Percentiles rank a stretch among this genome's conserved stretches.
phyloP scores from a whole-genome alignment of 2,888 invertebrate genomes.

The Dynastes grantii region DNA sequence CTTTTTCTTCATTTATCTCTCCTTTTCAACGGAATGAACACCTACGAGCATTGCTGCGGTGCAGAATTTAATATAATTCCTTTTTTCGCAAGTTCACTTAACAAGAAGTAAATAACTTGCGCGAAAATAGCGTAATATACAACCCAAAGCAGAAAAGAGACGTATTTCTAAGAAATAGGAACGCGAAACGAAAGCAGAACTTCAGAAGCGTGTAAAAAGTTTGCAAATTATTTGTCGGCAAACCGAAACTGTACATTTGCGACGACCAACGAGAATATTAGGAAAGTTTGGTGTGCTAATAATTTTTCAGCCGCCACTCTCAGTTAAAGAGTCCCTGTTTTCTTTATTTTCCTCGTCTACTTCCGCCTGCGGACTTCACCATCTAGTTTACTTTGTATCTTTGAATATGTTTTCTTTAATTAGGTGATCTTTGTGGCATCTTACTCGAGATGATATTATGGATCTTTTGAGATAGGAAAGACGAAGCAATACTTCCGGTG shows the following conservation, averaged over 20 bases:
- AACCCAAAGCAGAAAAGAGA: constrained; percentile 7
- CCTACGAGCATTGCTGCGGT: not conserved
- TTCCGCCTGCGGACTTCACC: not conserved
- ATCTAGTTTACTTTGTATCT: constrained; percentile 23
- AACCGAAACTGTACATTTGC: constrained; percentile 44
- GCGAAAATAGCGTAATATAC: constrained; percentile 9
- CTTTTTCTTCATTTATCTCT: not conserved
- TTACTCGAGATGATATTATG: not conserved
- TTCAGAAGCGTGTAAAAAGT: constrained; percentile 39
- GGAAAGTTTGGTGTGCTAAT: constrained; percentile 41
- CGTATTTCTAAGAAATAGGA: not conserved
- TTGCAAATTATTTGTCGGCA: constrained; percentile 45
- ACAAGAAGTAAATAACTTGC: constrained; percentile 31
- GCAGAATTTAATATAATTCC: constrained; percentile 18
- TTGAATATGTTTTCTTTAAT: constrained; percentile 37
- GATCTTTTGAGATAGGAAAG: no score
- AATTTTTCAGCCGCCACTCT: constrained; percentile 43
- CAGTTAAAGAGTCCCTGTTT: constrained; percentile 18
- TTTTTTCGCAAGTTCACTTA: not conserved
- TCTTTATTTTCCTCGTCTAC: constrained; percentile 7
- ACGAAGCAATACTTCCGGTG: no score
- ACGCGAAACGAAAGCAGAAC: constrained; percentile 27
- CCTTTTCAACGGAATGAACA: not conserved
- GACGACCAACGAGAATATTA: constrained; percentile 38
- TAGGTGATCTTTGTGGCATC: constrained; percentile 8